These are phyloP conservation scores for Stigmatopora argus DNA, from an alignment of 2,113 vertebrate species.

Conservation along the genomic window DNA sequence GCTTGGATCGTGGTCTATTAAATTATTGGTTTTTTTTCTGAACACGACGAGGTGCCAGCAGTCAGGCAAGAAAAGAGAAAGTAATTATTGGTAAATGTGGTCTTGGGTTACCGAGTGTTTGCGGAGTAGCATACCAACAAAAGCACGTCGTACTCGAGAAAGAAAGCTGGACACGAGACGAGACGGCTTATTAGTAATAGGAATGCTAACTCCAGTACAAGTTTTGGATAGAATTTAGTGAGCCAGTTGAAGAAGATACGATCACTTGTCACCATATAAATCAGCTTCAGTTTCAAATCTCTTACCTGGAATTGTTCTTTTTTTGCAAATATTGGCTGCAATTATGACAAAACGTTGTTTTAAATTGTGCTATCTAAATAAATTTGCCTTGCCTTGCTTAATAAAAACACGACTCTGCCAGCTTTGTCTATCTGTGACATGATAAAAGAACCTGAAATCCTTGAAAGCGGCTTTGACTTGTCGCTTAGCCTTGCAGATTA, in stretches of 20 bases:
- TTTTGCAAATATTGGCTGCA: neutral
- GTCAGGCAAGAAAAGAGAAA: conserved; percentile 21
- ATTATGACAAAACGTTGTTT: neutral
- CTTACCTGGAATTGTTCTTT: neutral
- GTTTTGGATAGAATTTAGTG: neutral
- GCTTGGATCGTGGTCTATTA: conserved; percentile 33
- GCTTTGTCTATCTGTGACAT: no score
- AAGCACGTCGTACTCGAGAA: conserved; percentile 11
- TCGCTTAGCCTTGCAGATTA: no score
- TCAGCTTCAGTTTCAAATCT: no score
- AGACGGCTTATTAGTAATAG: conserved; percentile 3
- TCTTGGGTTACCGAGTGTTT: conserved; percentile 14
- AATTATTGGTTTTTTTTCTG: conserved; percentile 46
- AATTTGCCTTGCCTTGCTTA: no score
- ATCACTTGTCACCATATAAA: neutral
- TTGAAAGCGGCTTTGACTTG: no score
- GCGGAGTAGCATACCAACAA: conserved; percentile 10
- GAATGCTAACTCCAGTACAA: neutral
- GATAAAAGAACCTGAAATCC: no score
- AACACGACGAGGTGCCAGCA: conserved; percentile 26
- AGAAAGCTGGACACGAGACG: neutral
- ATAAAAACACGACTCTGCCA: no score
- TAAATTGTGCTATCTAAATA: no score
- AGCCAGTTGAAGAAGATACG: no score
- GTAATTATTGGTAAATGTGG: conserved; percentile 24